These are phyloP conservation scores for Melanotaenia pygmaea DNA, from an alignment of 2,797 vertebrate genomes.

Conservation along the genomic window DNA sequence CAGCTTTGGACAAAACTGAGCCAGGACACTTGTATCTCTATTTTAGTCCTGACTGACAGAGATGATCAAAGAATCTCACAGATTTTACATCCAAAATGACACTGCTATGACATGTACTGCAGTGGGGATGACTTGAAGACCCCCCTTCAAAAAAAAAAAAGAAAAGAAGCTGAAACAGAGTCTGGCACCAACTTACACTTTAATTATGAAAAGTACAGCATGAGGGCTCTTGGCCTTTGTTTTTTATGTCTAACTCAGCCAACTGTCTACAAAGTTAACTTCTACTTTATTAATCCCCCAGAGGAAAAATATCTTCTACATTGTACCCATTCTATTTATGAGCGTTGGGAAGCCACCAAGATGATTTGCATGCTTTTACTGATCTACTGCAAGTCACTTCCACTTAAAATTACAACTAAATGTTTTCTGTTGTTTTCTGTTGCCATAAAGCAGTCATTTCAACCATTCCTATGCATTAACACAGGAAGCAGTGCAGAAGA, in stretches of 20 bases:
- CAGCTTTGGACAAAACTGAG: constrained; percentile 19
- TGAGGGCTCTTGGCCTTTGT: constrained; percentile 42
- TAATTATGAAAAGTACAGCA: constrained; percentile 60
- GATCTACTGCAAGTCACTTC: constrained; percentile 16
- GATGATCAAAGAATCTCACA: constrained; percentile 54
- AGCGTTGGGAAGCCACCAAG: background rate
- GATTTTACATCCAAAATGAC: constrained; percentile 40
- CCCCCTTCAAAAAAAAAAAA: background rate
- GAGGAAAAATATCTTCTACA: constrained; percentile 17
- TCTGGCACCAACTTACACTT: constrained; percentile 36
- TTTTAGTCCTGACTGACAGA: constrained; percentile 54
- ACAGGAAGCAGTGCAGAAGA: background rate
- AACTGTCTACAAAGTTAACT: constrained; percentile 40
- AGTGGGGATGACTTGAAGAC: constrained; percentile 34
- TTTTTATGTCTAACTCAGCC: constrained; percentile 45
- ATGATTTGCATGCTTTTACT: constrained; percentile 29
- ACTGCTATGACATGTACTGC: constrained; percentile 48
- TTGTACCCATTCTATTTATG: constrained; percentile 21
- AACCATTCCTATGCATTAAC: background rate
- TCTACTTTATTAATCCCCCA: constrained; percentile 49
- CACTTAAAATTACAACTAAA: constrained; percentile 17
- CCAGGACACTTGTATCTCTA: constrained; percentile 35
- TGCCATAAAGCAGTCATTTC: background rate
- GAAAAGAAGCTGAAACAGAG: constrained; percentile 25
- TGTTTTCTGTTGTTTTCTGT: background rate